Evolutionary conservation across 2,888 invertebrate species (phyloP), one percentile per base, ranked within the genome.

Genomic region (Dexiosoma caninum): DNA sequence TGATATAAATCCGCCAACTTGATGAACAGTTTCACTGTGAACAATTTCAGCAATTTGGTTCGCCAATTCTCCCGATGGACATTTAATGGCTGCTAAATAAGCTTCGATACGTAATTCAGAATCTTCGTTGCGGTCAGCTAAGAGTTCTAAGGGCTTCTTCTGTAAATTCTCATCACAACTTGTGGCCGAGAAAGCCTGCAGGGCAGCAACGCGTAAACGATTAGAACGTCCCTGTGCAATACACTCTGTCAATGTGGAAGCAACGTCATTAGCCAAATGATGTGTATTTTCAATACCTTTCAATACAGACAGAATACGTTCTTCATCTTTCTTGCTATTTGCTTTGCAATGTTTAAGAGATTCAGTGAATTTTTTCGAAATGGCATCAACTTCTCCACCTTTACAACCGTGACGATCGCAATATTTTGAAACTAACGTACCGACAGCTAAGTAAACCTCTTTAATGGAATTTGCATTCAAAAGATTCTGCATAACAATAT

Each of bases 1-100:
- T 12, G 93, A 92, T 83, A 98, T 95, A 91, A 95, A 98, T 5
- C 96, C 94, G 14, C 97, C 97, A 32, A 98, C 97, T 93, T 98
- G 97, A 85, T 95, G 93, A 10, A 95, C 92, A 0, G 94, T 93
- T 88, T 97, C 97, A 2, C 90, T 91, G 27, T 95, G 94, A n/a
- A 97, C 88, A 14, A 95, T 88, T 21, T 92, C 92, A 85, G 95
- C 95, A 81, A 98, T 91, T 46, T 93, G 92, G 46, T 91, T 92
- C 0, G 96, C 95, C 4, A 95, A 92, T 30, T 93, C 92, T 0
- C 92, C 92, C 81, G 92, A 94, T 0, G 97, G 95, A 84, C 97
- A 97, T 14, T 92, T 91, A 69, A 95, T 94, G 2, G 94, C 90
- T 0, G 94, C 93, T 44, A 96, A 91, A 88, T 97, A 98, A 0